Percentiles rank a stretch among this genome's conserved stretches.
Evolutionary conservation across 23 tunicate species (phyloP).

Genomic region (Aplidium turbinatum): DNA sequence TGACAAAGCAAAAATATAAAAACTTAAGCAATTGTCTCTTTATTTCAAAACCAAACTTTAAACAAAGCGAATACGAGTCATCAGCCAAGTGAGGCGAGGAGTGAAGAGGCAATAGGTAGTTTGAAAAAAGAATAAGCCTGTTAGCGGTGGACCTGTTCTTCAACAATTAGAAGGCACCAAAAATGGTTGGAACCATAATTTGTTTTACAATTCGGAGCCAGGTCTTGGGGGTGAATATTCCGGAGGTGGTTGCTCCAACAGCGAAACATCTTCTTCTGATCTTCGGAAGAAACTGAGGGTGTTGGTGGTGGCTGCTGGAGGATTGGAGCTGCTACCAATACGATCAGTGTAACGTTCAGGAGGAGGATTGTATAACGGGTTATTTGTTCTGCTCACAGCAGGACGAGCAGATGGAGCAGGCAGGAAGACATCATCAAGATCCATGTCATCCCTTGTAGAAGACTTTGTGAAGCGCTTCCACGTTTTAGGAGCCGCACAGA

Average conservation of each 20-base stretch:
- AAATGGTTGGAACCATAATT: no score
- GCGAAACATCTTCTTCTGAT: conserved; percentile 48
- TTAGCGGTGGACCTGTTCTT: no score
- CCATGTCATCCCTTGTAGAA: conserved; percentile 29
- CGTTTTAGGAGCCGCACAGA: conserved; percentile 85
- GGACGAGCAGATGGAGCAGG: conserved; percentile 41
- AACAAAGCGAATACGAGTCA: no score
- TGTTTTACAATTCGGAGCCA: neutral
- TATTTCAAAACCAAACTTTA: no score
- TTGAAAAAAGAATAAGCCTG: no score
- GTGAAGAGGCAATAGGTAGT: no score
- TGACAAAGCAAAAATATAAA: no score
- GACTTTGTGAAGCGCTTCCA: conserved; percentile 56
- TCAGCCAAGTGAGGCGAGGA: no score
- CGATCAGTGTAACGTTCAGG: conserved; percentile 34
- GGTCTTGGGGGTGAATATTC: neutral
- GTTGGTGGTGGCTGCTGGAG: conserved; percentile 63
- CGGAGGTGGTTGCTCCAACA: conserved; percentile 59
- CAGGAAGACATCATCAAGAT: conserved; percentile 74
- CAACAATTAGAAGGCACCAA: no score
- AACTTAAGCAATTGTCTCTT: no score
- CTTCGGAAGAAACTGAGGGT: conserved; percentile 58
- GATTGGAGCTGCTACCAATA: conserved; percentile 42
- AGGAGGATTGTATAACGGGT: conserved; percentile 70
- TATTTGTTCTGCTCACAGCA: conserved; percentile 69